Evolutionary conservation across 2,797 vertebrate species (phyloP).

Genomic region (Cyclura pinguis): DNA sequence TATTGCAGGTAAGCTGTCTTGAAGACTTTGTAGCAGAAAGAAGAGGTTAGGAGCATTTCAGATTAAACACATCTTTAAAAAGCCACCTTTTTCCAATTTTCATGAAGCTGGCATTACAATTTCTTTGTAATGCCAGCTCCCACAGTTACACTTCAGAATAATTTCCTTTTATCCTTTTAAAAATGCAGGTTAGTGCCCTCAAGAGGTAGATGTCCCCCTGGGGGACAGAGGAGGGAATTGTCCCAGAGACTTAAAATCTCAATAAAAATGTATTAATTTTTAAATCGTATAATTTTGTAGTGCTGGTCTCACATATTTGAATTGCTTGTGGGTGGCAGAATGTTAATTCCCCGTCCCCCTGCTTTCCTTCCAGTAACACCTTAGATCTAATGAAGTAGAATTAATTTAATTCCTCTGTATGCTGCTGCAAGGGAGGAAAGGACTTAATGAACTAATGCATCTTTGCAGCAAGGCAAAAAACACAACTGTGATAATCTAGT

Average conservation of each 20-base stretch:
- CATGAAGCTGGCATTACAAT: not conserved
- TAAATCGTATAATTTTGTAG: slow-evolving; percentile 34
- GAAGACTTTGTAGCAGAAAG: not conserved
- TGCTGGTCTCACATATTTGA: slow-evolving; percentile 7
- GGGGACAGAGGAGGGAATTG: not conserved
- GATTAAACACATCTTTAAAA: slow-evolving; percentile 8
- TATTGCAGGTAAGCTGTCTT: not conserved
- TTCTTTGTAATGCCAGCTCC: not conserved
- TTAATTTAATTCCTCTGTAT: slow-evolving; percentile 33
- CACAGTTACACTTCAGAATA: not conserved
- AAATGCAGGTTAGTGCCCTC: not conserved
- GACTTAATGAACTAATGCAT: slow-evolving; percentile 28
- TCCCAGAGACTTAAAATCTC: slow-evolving; percentile 9
- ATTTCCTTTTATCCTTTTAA: slow-evolving; percentile 3
- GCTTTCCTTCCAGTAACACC: not conserved
- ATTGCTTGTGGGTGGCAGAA: slow-evolving; percentile 19
- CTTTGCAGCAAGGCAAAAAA: not conserved
- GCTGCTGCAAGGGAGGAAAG: not conserved
- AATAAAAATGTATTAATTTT: slow-evolving; percentile 46
- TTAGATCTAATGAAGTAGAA: slow-evolving; percentile 28
- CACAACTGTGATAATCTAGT: not conserved
- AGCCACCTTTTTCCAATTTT: not conserved
- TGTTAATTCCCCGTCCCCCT: not conserved
- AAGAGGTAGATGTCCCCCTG: not conserved
- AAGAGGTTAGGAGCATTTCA: not conserved